These are phyloP conservation scores for Ianthella basta DNA, from an alignment of 37 sponge, comb jelly and placozoan genomes.

Conservation along the genomic window DNA sequence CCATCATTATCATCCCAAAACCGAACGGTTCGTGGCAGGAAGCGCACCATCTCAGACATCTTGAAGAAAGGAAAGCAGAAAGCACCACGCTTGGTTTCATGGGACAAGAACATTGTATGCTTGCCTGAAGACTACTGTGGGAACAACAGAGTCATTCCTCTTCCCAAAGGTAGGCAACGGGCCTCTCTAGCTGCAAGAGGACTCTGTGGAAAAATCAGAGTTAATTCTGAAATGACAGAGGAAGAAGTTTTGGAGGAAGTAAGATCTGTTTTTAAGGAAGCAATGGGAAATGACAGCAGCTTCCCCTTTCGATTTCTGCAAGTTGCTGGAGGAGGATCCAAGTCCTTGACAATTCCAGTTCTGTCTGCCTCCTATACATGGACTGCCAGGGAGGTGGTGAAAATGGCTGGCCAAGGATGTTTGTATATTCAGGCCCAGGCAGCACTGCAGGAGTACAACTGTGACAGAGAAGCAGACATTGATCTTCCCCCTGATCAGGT, in stretches of 20 bases:
- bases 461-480: conserved; percentile 14
- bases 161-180: conserved; percentile 25
- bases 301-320: conserved; percentile 52
- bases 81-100: conserved; percentile 25
- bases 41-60: conserved; percentile 10
- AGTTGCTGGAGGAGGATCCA: conserved; percentile 37
- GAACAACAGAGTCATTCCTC: conserved; percentile 17
- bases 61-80: conserved; percentile 18
- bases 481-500: conserved; percentile 9
- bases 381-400: conserved; percentile 32
- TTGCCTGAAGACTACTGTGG: conserved; percentile 25
- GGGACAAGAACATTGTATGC: conserved; percentile 30
- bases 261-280: conserved; percentile 41
- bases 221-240: conserved; percentile 39
- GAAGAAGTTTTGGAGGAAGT: conserved; percentile 38
- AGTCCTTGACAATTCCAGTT: conserved; percentile 39
- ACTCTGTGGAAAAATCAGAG: conserved; percentile 27
- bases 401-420: conserved; percentile 18
- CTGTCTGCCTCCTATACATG: conserved; percentile 32
- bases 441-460: neutral
- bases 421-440: conserved; percentile 21
- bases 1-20: conserved; percentile 25
- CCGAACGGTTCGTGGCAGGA: conserved; percentile 17
- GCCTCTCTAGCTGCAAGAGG: conserved; percentile 28
- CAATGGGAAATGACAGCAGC: conserved; percentile 37